These are phyloP conservation scores for Maniola hyperantus DNA, from an alignment of 2,888 invertebrate species.

Conservation along the genomic window DNA sequence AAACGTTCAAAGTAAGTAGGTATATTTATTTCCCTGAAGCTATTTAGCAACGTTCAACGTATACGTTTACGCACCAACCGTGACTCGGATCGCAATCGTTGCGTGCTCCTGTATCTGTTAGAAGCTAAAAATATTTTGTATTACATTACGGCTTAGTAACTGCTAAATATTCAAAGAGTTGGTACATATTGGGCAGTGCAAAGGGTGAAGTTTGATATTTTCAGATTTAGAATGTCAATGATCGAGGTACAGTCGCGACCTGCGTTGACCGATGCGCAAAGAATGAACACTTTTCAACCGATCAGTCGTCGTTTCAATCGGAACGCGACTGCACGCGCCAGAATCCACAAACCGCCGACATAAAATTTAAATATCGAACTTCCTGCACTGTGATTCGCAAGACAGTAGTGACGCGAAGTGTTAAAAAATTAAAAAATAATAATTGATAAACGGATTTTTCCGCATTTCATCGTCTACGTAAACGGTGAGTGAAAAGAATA, in stretches of 20 bases:
- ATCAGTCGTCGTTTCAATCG: conserved; percentile 68
- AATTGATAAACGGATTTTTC: conserved; percentile 54
- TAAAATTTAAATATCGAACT: conserved; percentile 42
- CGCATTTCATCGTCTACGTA: conserved; percentile 53
- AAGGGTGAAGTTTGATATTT: background rate
- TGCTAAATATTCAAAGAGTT: background rate
- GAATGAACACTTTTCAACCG: conserved; percentile 57
- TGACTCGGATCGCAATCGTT: conserved; percentile 12
- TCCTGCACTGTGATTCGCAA: conserved; percentile 35
- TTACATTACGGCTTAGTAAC: conserved; percentile 21
- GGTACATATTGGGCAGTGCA: background rate
- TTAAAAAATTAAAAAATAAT: conserved; percentile 48
- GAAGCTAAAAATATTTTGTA: background rate
- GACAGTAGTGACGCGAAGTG: conserved; percentile 63
- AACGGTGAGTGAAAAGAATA: conserved; percentile 60
- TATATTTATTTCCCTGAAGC: conserved; percentile 31
- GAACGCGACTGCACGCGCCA: conserved; percentile 61
- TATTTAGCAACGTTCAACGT: conserved; percentile 30
- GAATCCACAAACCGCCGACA: conserved; percentile 31
- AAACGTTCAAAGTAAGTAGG: too few relatives aligned
- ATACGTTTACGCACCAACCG: conserved; percentile 26
- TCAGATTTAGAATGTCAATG: conserved; percentile 20
- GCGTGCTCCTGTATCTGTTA: background rate
- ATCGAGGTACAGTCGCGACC: conserved; percentile 32
- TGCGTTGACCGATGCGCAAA: conserved; percentile 64